These are phyloP conservation scores for Nemoura dubitans DNA, from an alignment of 2,888 invertebrate species.

Conservation along the genomic window DNA sequence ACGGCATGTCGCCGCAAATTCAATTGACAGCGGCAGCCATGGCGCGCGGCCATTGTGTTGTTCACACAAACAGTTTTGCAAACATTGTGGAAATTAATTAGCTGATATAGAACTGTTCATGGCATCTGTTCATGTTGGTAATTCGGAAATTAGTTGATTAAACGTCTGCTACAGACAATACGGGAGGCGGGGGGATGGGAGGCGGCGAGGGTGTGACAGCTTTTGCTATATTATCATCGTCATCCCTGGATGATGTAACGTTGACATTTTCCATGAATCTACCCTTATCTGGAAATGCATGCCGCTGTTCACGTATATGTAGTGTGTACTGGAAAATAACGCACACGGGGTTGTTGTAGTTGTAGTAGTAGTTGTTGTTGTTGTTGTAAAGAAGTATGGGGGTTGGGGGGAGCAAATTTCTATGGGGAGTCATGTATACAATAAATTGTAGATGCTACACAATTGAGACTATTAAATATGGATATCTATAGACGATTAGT, in stretches of 20 bases:
- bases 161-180: constrained; percentile 40
- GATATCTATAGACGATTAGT: too few relatives aligned
- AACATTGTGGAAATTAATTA: constrained; percentile 43
- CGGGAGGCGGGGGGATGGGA: neutral
- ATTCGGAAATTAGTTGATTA: constrained; percentile 43
- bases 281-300: constrained; percentile 21
- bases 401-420: constrained; percentile 39
- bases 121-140: constrained; percentile 40
- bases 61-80: constrained; percentile 39
- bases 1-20: neutral
- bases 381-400: neutral
- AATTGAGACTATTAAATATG: neutral
- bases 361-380: too few relatives aligned
- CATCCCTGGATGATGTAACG: constrained; percentile 25
- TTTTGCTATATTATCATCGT: constrained; percentile 32
- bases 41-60: constrained; percentile 31
- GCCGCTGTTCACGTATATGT: neutral
- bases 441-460: neutral
- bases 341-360: neutral
- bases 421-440: constrained; percentile 34
- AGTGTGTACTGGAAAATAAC: neutral
- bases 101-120: constrained; percentile 42
- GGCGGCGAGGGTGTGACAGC: constrained; percentile 21
- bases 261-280: constrained; percentile 35
- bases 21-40: constrained; percentile 36